These are phyloP conservation scores for Hylaea fasciaria DNA, from an alignment of 2,888 invertebrate genomes.

Conservation along the genomic window DNA sequence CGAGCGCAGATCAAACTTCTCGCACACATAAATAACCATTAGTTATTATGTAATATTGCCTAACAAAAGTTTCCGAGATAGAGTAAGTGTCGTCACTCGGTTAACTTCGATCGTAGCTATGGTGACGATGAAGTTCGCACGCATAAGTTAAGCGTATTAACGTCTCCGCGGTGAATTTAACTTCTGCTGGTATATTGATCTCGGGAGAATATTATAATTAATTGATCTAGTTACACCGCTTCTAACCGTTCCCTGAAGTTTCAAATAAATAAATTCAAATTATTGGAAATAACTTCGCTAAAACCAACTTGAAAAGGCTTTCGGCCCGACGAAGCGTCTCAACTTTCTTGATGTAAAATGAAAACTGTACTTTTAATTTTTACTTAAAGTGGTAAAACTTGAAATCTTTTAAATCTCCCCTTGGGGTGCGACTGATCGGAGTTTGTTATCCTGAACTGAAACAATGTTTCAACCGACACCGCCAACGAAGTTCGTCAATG, in stretches of 20 bases:
- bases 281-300: slow-evolving; percentile 32
- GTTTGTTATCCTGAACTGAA: slow-evolving; percentile 61
- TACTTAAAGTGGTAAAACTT: slow-evolving; percentile 32
- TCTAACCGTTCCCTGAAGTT: slow-evolving; percentile 44
- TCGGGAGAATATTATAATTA: slow-evolving; percentile 64
- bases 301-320: slow-evolving; percentile 39
- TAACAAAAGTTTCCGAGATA: slow-evolving; percentile 59
- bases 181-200: slow-evolving; percentile 64
- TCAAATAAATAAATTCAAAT: slow-evolving; percentile 43
- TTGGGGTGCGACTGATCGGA: slow-evolving; percentile 53
- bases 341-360: slow-evolving; percentile 35
- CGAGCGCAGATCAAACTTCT: slow-evolving; percentile 53
- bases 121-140: slow-evolving; percentile 67
- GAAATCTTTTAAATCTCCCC: slow-evolving; percentile 38
- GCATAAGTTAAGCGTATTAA: slow-evolving; percentile 76
- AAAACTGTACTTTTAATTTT: slow-evolving; percentile 35
- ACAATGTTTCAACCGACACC: slow-evolving; percentile 62
- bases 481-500: slow-evolving; percentile 60
- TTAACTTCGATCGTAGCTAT: slow-evolving; percentile 71
- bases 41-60: slow-evolving; percentile 60
- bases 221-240: slow-evolving; percentile 59
- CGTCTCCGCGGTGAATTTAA: slow-evolving; percentile 66
- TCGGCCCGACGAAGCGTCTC: slow-evolving; percentile 31
- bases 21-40: slow-evolving; percentile 66
- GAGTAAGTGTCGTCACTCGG: slow-evolving; percentile 60